A percentile compares a stretch with the other conserved stretches of the same genome.
Conservation (phyloP, 1,140 invertebrate species). For the Lanistes nyassanus region DNA sequence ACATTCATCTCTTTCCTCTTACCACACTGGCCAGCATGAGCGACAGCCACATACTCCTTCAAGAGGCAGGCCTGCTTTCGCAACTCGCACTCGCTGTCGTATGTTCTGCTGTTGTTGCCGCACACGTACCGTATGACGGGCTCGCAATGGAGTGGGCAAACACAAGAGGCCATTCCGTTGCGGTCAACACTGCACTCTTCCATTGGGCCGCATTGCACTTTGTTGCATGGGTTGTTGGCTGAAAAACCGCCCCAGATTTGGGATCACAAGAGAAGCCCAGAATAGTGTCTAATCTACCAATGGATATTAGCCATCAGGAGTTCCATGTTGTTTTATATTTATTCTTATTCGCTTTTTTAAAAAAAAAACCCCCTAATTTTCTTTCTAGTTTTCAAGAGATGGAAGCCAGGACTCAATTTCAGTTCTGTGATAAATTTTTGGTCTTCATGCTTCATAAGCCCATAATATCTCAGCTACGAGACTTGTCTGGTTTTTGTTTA, state of each 20-base stretch:
- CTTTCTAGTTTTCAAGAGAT: no score
- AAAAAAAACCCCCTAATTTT: no score
- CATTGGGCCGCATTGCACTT: constrained; percentile 65
- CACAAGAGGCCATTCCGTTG: constrained; percentile 81
- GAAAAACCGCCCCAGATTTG: constrained; percentile 3
- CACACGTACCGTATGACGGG: constrained; percentile 77
- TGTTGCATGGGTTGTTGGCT: constrained; percentile 58
- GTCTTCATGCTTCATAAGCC: no score
- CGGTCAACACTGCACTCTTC: constrained; percentile 88
- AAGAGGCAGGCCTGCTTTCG: constrained; percentile 75
- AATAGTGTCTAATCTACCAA: not conserved
- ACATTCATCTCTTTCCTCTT: not conserved
- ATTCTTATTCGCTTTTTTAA: no score
- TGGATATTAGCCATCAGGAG: not conserved
- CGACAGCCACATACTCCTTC: constrained; percentile 73
- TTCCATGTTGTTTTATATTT: no score
- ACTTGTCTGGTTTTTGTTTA: no score
- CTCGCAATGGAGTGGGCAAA: constrained; percentile 82
- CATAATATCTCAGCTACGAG: no score
- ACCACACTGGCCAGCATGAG: constrained; percentile 68
- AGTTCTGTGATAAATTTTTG: no score
- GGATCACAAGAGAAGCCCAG: no score
- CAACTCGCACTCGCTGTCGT: constrained; percentile 77
- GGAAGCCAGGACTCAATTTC: no score
- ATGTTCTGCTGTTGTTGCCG: constrained; percentile 73